These are phyloP conservation scores for Neuroterus valhalla DNA, from an alignment of 1,140 invertebrate genomes.

Conservation along the genomic window DNA sequence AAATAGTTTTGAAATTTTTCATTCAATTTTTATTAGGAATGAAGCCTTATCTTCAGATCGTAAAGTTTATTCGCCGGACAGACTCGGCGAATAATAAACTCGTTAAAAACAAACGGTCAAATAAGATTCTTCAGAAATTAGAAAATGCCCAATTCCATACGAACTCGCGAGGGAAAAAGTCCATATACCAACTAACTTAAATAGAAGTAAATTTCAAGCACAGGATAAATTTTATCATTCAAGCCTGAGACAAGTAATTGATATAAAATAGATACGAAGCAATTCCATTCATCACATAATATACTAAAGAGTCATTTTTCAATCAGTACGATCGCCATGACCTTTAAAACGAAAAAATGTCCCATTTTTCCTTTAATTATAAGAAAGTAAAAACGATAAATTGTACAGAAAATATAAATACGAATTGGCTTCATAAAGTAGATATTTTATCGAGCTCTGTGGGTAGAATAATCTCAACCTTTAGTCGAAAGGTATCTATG, in stretches of 20 bases:
- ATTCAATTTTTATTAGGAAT: too few species aligned
- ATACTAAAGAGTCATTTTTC: too few species aligned
- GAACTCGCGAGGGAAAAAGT: too few species aligned
- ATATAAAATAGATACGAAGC: constrained; percentile 41
- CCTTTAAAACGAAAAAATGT: constrained; percentile 23
- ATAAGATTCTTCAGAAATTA: too few species aligned
- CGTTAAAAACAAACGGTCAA: constrained; percentile 49
- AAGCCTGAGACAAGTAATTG: too few species aligned
- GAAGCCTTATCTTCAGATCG: too few species aligned
- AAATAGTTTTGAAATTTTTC: too few species aligned
- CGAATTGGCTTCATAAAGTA: background rate
- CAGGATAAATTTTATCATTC: constrained; percentile 47
- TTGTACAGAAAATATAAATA: background rate
- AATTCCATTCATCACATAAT: constrained; percentile 34
- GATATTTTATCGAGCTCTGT: background rate
- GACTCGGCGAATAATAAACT: constrained; percentile 54
- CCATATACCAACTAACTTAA: constrained; percentile 47
- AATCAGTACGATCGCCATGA: too few species aligned
- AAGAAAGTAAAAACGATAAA: constrained; percentile 8
- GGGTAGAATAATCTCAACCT: constrained; percentile 6
- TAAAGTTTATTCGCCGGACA: constrained; percentile 40
- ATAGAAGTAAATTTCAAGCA: constrained; percentile 40
- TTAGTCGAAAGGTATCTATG: background rate
- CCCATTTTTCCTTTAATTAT: constrained; percentile 43
- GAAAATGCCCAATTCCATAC: too few species aligned